Base-by-base conservation (phyloP, 1,140 invertebrate species). In the Nephila pilipes region DNA sequence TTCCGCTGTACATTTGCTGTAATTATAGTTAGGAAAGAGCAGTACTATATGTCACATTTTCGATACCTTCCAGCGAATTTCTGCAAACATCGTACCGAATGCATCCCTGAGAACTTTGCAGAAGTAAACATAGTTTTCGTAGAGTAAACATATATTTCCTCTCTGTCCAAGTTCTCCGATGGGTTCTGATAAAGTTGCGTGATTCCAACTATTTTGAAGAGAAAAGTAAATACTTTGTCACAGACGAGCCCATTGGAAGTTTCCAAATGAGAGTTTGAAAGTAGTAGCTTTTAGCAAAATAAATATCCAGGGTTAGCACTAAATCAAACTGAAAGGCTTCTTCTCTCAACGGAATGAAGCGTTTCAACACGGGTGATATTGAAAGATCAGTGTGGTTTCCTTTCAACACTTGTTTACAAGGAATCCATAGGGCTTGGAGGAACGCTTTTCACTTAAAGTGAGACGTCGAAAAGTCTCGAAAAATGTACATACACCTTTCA, bases 161-260 rank as follows among this genome's bases (percentile, higher is more conserved):
- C 65, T 75, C 65, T 29, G 65, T 69, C 65, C 29, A 16, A 69
- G 2, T 32, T 75, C 29, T 18, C 65, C 16, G 65, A 69, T 69
- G 29, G 10, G 65, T 14, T 69, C 4, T 75, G 65, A 75, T 75
- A 36, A 75, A 75, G 29, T 75, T 83, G 46, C 10, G n/a, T 29
- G 25, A 83, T 83, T 83, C n/a, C 22, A 25, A 25, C 38, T 83
- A 55, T 25, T 83, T 83, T 83, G 46, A 83, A 83, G 80, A 16
- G 80, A 83, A 83, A 83, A 57, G n/a, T 57, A 83, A 83, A 83
- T 83, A 57, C 65, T 75, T 75, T 75, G 65, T 32, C 65, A 46
- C 38, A 75, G 65, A 36, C 65, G 65, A 36, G 18, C 29, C 65
- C 32, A 75, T 75, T 75, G 2, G 25, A 18, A 75, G 65, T 36